Base-by-base conservation (phyloP, 2,888 invertebrate species). In the Mesodorylaimus sp. region DNA sequence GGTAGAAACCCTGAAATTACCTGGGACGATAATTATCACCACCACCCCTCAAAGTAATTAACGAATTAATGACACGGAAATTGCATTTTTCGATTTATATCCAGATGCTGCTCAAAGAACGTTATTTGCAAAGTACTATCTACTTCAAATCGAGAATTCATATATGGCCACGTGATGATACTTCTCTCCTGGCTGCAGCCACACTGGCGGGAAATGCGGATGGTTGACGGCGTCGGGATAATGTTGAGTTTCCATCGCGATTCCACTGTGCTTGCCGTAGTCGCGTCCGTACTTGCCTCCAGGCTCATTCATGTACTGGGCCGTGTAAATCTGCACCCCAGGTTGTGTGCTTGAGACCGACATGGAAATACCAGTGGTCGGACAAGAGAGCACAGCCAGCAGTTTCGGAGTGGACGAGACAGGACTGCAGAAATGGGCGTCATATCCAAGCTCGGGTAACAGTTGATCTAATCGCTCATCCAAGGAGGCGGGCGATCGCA, bases 171-270 rank as follows among this genome's bases (percentile, higher is more conserved):
- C n/a, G n/a, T n/a, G n/a, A n/a, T n/a, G n/a, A n/a, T n/a, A n/a
- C n/a, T n/a, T n/a, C n/a, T n/a, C n/a, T n/a, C n/a, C n/a, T n/a
- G n/a, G n/a, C n/a, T n/a, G n/a, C n/a, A n/a, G n/a, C n/a, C n/a
- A n/a, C n/a, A n/a, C n/a, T n/a, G n/a, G n/a, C n/a, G n/a, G n/a
- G n/a, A n/a, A n/a, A n/a, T n/a, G n/a, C n/a, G n/a, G n/a, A n/a
- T n/a, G n/a, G n/a, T 46, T 46, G 7, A 46, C 36, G 5, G 87
- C 83, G 69, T 93, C 83, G 0, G 91, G 89, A 71, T 79, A 89
- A 64, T 84, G 83, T 69, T 91, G 89, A 0, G 89, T 83, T 73
- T 89, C 87, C 48, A 89, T 70, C 63, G 86, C 87, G 61, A 89
- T 78, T 1, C 81, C 82, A 0, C 80, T 80, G 59, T 84, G 83